Percentiles rank a stretch among this genome's conserved stretches.
These are phyloP conservation scores for Drosophila neocordata DNA, from an alignment of 1,140 invertebrate species.

Conservation along the genomic window DNA sequence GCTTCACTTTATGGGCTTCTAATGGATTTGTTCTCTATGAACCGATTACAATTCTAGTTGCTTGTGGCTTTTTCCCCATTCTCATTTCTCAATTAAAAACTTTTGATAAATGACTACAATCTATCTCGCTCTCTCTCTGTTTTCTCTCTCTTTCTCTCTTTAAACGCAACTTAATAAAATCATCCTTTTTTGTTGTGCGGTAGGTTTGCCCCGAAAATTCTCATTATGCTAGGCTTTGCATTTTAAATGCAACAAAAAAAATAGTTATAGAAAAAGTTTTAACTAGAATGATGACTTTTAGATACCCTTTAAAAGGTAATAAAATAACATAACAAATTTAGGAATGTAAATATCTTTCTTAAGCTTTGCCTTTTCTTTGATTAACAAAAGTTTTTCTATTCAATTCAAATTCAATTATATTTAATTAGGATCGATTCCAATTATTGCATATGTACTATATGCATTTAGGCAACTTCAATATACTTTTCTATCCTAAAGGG, in stretches of 20 bases:
- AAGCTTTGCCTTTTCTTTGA: too few species aligned
- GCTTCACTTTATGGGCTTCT: slow-evolving; percentile 1
- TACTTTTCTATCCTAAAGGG: too few species aligned
- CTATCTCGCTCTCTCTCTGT: slow-evolving; percentile 2
- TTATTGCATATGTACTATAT: too few species aligned
- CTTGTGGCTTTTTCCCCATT: background rate
- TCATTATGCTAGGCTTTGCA: slow-evolving; percentile 36
- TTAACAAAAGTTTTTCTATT: too few species aligned
- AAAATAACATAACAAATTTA: too few species aligned
- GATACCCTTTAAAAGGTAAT: too few species aligned
- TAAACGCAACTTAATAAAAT: slow-evolving; percentile 59
- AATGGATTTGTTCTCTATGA: slow-evolving; percentile 1
- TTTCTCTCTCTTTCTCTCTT: background rate
- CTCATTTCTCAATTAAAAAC: slow-evolving; percentile 18
- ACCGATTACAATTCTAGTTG: background rate
- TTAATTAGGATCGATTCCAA: too few species aligned
- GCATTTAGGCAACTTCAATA: too few species aligned
- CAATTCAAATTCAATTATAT: too few species aligned
- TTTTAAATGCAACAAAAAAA: slow-evolving; percentile 40
- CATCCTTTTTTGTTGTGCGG: slow-evolving; percentile 42
- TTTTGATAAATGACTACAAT: slow-evolving; percentile 16
- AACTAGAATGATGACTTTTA: too few species aligned
- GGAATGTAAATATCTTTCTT: too few species aligned
- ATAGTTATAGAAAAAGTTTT: background rate
- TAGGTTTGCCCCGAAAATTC: slow-evolving; percentile 43